Conservation (phyloP, 2,113 vertebrate genomes). For the Forbesichthys agassizii region DNA sequence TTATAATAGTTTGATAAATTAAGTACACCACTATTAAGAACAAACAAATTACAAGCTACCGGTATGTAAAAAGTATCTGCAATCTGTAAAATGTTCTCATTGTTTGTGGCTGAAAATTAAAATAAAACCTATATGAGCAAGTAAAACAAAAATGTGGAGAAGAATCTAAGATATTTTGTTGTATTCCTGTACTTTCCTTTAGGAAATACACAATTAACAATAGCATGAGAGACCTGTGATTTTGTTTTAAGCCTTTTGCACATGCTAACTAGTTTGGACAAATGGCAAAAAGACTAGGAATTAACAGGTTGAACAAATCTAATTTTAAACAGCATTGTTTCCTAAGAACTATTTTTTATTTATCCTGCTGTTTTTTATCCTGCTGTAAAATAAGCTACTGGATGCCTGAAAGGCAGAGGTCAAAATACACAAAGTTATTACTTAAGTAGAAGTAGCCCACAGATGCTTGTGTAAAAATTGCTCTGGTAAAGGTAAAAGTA, state of each 20-base stretch:
- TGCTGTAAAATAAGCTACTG: conserved; percentile 22
- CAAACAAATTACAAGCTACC: not conserved
- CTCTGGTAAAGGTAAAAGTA: too few species aligned
- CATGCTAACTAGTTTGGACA: conserved; percentile 70
- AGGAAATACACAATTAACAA: conserved; percentile 79
- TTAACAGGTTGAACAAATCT: conserved; percentile 53
- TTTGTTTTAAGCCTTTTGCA: conserved; percentile 60
- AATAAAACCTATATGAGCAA: conserved; percentile 12
- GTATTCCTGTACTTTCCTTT: conserved; percentile 43
- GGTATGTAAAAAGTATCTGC: not conserved
- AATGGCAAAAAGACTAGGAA: conserved; percentile 59
- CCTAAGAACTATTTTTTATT: conserved; percentile 7
- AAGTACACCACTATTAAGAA: not conserved
- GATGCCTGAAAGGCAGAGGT: conserved; percentile 21
- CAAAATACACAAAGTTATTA: too few species aligned
- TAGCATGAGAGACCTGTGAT: conserved; percentile 69
- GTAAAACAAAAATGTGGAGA: conserved; percentile 26
- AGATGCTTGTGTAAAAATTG: too few species aligned
- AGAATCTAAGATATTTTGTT: conserved; percentile 32
- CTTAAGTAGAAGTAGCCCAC: too few species aligned
- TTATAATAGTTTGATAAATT: too few species aligned
- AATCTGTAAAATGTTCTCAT: conserved; percentile 4
- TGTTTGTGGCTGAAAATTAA: not conserved
- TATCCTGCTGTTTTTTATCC: conserved; percentile 41
- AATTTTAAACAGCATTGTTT: conserved; percentile 66